Base-by-base conservation (phyloP, 2,113 vertebrate genomes). In the Dendropsophus ebraccatus region DNA sequence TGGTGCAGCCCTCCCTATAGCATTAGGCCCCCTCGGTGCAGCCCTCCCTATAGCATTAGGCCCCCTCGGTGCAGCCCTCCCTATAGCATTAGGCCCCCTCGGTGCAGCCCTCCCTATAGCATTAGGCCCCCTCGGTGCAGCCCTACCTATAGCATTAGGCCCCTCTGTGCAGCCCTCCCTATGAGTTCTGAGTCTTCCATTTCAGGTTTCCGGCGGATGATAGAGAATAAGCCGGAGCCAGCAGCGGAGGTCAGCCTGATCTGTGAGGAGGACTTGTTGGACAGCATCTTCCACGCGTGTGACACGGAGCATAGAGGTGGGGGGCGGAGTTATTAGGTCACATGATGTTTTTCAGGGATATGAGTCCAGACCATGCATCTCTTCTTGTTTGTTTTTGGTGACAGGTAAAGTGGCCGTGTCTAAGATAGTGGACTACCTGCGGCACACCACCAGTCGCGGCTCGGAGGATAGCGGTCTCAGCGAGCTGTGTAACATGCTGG, bases 351-450 rank as follows among this genome's bases (percentile, higher is more conserved):
- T n/a, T n/a, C n/a, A n/a, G n/a, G n/a, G n/a, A n/a, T n/a, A n/a
- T n/a, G n/a, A n/a, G n/a, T n/a, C n/a, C n/a, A n/a, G n/a, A n/a
- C n/a, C n/a, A n/a, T n/a, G n/a, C n/a, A n/a, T n/a, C n/a, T n/a
- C n/a, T n/a, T 35, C 7, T 23, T 32, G 17, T 13, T 23, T 6
- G 0, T 77, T 35, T 17, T 28, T 2, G 35, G 21, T 30, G 0
- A 58, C 50, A 99, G 97, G 96, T 76, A 97, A 94, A 91, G 96
- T 97, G 58, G 94, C 92, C 0, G 95, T 97, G 87, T 96, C 95
- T n/a, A 94, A 94, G 74, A 94, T 99, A 25, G 92, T 97, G 72
- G 95, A 97, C 88, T 97, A 94, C 76, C 87, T 98, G 86, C 94
- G 94, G 6, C 93, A 95, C 79, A 96, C 94, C 0, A 95, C 94